Evolutionary conservation across 2,888 invertebrate species (phyloP), one percentile per base, ranked within the genome.

Genomic region (Eupithecia subumbrata): DNA sequence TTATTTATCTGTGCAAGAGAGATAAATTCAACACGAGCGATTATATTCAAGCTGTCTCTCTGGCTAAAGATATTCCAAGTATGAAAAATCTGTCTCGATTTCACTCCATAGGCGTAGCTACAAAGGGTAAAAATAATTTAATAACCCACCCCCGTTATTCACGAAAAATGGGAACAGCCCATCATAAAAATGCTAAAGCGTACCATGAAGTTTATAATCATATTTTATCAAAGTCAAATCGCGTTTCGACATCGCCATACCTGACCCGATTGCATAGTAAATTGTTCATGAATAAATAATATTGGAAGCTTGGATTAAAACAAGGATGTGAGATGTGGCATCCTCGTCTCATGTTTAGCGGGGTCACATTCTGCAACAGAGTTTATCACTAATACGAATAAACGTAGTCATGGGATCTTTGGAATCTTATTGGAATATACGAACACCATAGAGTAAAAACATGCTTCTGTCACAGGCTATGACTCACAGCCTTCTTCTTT

Each of bases 251-350:
- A 90, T 90, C 88, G 88, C 85, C 86, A 84, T 88, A 89, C 89
- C 88, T 91, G 90, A 92, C 92, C 92, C 92, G 92, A 93, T 93
- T 93, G 92, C 92, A 92, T 91, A 90, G 88, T 90, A 94, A 93
- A 94, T 94, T 94, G 91, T 92, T 93, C 93, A 94, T 94, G 93
- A 94, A 94, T 94, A 94, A 92, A 92, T 94, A 93, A 94, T 92
- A 90, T 84, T 83, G 83, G 85, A 85, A 88, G 68, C 76, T 72
- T 64, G 67, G 75, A 71, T 75, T 73, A 70, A 75, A 73, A 71
- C 34, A 69, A 69, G 52, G 52, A 45, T 30, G 60, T 43, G 30
- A 72, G 74, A 76, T 73, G 70, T 63, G 76, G 48, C 48, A 70
- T 70, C 68, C 68, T 14, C 30, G 30, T 30, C 30, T 30, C 8